Evolutionary conservation across 2,797 vertebrate genomes (phyloP).

Genomic region (Myripristis jacobus): DNA sequence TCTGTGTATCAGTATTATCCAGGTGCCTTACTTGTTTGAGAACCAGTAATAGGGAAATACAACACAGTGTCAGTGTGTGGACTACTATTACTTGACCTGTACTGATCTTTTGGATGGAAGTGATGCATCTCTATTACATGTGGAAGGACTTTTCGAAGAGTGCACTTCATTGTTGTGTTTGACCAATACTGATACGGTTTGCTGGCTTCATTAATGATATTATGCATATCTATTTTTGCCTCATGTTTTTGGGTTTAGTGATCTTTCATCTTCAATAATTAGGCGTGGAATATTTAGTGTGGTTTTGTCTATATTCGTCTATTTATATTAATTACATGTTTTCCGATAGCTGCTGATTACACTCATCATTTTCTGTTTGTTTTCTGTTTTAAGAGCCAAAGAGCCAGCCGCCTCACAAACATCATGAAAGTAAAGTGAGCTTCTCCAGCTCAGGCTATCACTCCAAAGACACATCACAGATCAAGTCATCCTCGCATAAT

Average conservation of each 20-base stretch:
- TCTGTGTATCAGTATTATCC: too few species aligned
- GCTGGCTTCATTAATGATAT: neutral
- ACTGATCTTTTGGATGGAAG: too few species aligned
- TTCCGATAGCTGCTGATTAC: neutral
- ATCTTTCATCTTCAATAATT: neutral
- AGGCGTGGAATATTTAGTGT: neutral
- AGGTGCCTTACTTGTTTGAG: too few species aligned
- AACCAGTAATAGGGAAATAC: too few species aligned
- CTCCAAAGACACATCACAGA: slow-evolving; percentile 85
- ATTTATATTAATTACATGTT: neutral
- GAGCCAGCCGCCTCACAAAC: slow-evolving; percentile 81
- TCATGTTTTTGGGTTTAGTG: neutral
- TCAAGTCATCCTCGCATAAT: slow-evolving; percentile 84
- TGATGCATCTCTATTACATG: too few species aligned
- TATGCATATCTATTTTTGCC: neutral
- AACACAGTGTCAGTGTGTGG: too few species aligned
- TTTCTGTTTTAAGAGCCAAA: slow-evolving; percentile 90
- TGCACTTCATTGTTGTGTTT: neutral
- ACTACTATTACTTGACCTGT: too few species aligned
- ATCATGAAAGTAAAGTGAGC: slow-evolving; percentile 81
- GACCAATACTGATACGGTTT: neutral
- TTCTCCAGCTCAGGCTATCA: slow-evolving; percentile 85
- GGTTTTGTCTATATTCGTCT: neutral
- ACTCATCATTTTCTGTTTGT: slow-evolving; percentile 17
- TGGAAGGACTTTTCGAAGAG: too few species aligned